Base-by-base conservation (phyloP, 2,888 invertebrate genomes). In the Lumbricus terrestris region DNA sequence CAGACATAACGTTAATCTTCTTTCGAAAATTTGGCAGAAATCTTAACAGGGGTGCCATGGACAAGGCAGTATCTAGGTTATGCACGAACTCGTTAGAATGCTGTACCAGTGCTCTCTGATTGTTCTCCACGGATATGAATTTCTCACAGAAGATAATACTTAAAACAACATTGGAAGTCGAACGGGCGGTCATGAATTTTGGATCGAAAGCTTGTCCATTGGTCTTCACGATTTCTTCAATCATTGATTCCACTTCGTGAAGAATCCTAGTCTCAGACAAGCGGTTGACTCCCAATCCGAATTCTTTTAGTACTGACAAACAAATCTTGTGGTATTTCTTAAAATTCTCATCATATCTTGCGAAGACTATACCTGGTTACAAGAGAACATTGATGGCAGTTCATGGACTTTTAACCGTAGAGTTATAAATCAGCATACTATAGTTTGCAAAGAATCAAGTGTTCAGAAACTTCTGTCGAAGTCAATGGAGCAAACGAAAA, bases 261-360 rank as follows among this genome's bases (percentile, higher is more conserved):
- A 83, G 82, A 37, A 90, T 89, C n/a, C 90, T 37, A 34, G 33
- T 82, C 42, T 90, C 90, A 47, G 89, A 85, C 33, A 89, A n/a
- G 13, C 88, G 33, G 4, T 90, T 47, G 8, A n/a, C 2, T 34
- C 90, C 90, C 33, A 90, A 90, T n/a, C 90, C 90, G 88, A 90
- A 90, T 29, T 90, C 89, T 40, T 90, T 90, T 47, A 90, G 40
- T 1, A 90, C 85, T 29, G 34, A n/a, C 34, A 90, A 69, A 1
- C 33, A 42, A 16, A 90, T 1, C 35, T 90, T 88, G 82, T 90
- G 90, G 40, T 90, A 88, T 33, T 88, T 82, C 42, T 88, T 83
- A 38, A 90, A 90, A 33, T 29, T 23, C 1, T 85, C 88, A 34
- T 90, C 35, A 37, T 90, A 90, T 85, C 37, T 35, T 35, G 85